Evolutionary conservation across 2,113 vertebrate genomes (phyloP).

Genomic region (Puntigrus tetrazona): DNA sequence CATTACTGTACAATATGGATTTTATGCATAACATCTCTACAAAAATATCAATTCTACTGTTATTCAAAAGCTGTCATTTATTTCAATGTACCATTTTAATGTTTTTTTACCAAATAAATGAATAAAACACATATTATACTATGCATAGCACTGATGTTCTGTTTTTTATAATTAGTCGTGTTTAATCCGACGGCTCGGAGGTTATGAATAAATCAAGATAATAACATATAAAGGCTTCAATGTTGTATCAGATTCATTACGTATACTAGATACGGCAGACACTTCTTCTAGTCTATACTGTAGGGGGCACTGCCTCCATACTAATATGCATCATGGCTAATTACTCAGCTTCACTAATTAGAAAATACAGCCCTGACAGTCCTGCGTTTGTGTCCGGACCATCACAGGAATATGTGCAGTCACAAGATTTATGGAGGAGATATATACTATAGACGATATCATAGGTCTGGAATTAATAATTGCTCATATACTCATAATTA

Average conservation of each 20-base stretch:
- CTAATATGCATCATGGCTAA: constrained; percentile 56
- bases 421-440: background rate
- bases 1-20: background rate
- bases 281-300: constrained; percentile 67
- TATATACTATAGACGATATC: too few species aligned
- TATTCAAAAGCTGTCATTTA: too few species aligned
- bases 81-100: too few species aligned
- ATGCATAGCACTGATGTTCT: too few species aligned
- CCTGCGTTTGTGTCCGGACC: background rate
- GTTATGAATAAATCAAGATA: background rate
- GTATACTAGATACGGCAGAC: background rate
- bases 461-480: background rate
- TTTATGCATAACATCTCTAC: too few species aligned
- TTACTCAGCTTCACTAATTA: constrained; percentile 46
- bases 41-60: background rate
- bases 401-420: background rate
- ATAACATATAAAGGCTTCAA: background rate
- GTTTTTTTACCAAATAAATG: too few species aligned
- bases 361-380: background rate
- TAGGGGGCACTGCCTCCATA: constrained; percentile 76
- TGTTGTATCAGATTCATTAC: background rate
- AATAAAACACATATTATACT: too few species aligned
- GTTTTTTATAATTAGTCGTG: too few species aligned
- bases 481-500: background rate
- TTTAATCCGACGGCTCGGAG: too few species aligned